Percentiles rank a stretch among this genome's conserved stretches.
Conservation (phyloP, 1,140 invertebrate species). For the Chelonus insularis region DNA sequence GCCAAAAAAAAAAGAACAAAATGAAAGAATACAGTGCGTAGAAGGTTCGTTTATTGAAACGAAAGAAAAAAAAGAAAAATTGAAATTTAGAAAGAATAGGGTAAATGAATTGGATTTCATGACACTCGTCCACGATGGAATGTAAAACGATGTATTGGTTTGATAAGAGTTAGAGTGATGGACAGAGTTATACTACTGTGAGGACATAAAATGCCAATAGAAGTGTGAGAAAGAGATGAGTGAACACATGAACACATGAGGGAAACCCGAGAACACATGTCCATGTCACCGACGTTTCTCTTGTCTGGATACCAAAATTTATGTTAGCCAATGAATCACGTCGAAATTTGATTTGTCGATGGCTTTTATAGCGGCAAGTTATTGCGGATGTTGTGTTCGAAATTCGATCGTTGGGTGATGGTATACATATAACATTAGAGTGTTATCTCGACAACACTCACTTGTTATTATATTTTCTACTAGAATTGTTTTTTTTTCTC, state of each 20-base stretch:
- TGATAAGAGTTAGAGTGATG: slow-evolving; percentile 33
- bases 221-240: slow-evolving; percentile 1
- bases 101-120: slow-evolving; percentile 29
- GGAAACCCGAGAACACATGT: slow-evolving; percentile 49
- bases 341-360: slow-evolving; percentile 63
- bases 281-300: slow-evolving; percentile 56
- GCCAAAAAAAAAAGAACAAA: no score
- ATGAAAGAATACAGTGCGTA: background rate
- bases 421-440: slow-evolving; percentile 20
- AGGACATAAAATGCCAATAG: background rate
- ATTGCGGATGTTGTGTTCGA: slow-evolving; percentile 58
- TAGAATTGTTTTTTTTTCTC: slow-evolving; percentile 1
- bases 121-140: slow-evolving; percentile 38
- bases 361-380: slow-evolving; percentile 61
- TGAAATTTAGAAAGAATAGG: background rate
- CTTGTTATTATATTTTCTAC: background rate
- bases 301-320: slow-evolving; percentile 53
- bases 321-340: slow-evolving; percentile 59
- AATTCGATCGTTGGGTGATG: slow-evolving; percentile 47
- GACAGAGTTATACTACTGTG: slow-evolving; percentile 7
- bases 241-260: background rate
- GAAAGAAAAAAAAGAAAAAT: background rate
- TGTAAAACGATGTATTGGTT: slow-evolving; percentile 51
- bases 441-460: background rate
- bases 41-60: background rate